Conservation (phyloP, 2,888 invertebrate species). For the Helicoverpa assulta region DNA sequence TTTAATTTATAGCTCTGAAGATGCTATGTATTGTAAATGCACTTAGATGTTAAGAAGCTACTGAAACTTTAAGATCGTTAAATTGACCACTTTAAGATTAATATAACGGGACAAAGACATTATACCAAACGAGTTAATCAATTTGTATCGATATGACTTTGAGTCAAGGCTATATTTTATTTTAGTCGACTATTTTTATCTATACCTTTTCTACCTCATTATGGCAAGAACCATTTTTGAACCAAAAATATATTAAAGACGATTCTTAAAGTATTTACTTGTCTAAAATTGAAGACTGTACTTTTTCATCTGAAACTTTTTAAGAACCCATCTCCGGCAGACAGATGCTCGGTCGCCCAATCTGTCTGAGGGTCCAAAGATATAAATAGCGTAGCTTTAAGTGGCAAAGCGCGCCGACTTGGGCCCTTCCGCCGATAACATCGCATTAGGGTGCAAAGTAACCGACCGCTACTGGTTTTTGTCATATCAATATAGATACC, state of each 20-base stretch:
- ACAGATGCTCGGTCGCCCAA: conserved; percentile 81
- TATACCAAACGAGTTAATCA: neutral
- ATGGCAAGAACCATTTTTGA: too few relatives aligned
- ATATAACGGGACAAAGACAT: neutral
- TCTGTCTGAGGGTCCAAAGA: conserved; percentile 77
- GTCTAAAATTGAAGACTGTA: conserved; percentile 1
- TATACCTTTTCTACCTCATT: too few relatives aligned
- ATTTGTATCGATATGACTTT: neutral
- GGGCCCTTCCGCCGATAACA: conserved; percentile 85
- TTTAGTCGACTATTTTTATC: too few relatives aligned
- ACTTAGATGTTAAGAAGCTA: conserved; percentile 8
- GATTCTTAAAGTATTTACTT: too few relatives aligned
- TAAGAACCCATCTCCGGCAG: conserved; percentile 54
- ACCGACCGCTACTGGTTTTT: conserved; percentile 86
- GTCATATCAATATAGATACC: conserved; percentile 76
- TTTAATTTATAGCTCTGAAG: conserved; percentile 54
- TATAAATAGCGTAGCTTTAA: conserved; percentile 88
- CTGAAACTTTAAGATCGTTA: conserved; percentile 10
- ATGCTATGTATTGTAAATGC: conserved; percentile 19
- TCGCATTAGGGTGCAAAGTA: conserved; percentile 86
- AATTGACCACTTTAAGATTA: neutral
- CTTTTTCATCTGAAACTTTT: conserved; percentile 45
- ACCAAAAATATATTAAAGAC: too few relatives aligned
- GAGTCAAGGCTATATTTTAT: neutral
- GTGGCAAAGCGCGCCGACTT: conserved; percentile 86